Evolutionary conservation across 1,140 invertebrate species (phyloP).

Genomic region (Leptinotarsa undecemlineata): DNA sequence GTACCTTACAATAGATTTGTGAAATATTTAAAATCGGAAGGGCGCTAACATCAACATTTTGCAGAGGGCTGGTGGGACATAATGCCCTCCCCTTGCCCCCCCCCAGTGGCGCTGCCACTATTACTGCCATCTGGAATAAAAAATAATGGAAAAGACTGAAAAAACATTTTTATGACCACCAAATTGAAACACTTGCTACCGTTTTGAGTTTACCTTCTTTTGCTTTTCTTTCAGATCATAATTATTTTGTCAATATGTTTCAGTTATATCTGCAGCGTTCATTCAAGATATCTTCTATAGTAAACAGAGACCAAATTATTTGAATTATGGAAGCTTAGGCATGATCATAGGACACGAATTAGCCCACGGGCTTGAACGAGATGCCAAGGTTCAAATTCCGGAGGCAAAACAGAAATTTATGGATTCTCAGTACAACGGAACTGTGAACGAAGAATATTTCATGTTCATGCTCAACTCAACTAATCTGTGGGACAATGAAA

Average conservation of each 20-base stretch:
- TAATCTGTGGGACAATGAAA: slow-evolving; percentile 15
- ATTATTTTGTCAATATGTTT: slow-evolving; percentile 57
- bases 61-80: too few relatives aligned
- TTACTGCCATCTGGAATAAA: too few relatives aligned
- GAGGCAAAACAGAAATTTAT: neutral
- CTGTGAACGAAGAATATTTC: neutral
- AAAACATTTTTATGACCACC: too few relatives aligned
- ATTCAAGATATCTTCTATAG: slow-evolving; percentile 37
- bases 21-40: too few relatives aligned
- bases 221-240: slow-evolving; percentile 71
- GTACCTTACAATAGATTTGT: too few relatives aligned
- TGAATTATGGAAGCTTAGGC: slow-evolving; percentile 78
- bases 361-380: slow-evolving; percentile 62
- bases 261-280: slow-evolving; percentile 67
- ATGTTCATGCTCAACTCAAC: neutral
- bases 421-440: neutral
- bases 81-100: too few relatives aligned
- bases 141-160: too few relatives aligned
- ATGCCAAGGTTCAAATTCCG: neutral
- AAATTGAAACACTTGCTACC: neutral
- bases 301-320: slow-evolving; percentile 79
- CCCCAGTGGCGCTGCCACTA: too few relatives aligned
- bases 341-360: slow-evolving; percentile 72
- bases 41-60: too few relatives aligned
- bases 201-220: slow-evolving; percentile 78